These are phyloP conservation scores for Pygocentrus nattereri DNA, from an alignment of 2,797 vertebrate genomes.

Conservation along the genomic window DNA sequence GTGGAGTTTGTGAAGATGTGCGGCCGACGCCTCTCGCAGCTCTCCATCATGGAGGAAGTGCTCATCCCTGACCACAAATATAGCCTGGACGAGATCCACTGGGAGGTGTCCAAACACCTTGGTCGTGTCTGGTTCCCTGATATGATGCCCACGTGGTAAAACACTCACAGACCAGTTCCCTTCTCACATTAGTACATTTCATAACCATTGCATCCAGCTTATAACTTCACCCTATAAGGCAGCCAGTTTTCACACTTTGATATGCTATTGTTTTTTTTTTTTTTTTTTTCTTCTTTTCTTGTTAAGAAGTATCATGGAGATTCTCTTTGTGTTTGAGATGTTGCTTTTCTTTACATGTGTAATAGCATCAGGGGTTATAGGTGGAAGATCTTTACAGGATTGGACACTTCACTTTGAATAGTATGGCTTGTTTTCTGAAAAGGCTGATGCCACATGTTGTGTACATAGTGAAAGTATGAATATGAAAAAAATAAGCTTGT, in stretches of 20 bases:
- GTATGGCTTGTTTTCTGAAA: neutral
- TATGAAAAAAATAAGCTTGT: slow-evolving; percentile 27
- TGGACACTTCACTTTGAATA: neutral
- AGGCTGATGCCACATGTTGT: neutral
- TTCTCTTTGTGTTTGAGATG: neutral
- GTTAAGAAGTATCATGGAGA: neutral
- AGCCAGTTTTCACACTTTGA: neutral
- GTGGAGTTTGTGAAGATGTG: slow-evolving; percentile 99
- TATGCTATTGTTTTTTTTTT: too few species aligned
- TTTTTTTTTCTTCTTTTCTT: neutral
- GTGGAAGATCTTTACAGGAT: neutral
- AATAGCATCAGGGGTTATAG: neutral
- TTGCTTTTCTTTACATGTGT: neutral
- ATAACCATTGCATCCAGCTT: slow-evolving; percentile 13
- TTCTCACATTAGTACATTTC: neutral
- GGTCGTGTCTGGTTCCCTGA: slow-evolving; percentile 98
- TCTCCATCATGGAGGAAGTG: slow-evolving; percentile 99
- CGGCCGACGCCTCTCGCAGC: slow-evolving; percentile 91
- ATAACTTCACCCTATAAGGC: neutral
- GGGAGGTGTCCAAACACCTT: slow-evolving; percentile 98
- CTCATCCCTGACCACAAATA: slow-evolving; percentile 97
- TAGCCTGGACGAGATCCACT: slow-evolving; percentile 95
- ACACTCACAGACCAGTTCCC: slow-evolving; percentile 27
- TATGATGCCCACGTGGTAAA: slow-evolving; percentile 98
- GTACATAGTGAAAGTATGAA: slow-evolving; percentile 28